Base-by-base conservation (phyloP, 1,140 invertebrate species). In the Cyclargus thomasi region DNA sequence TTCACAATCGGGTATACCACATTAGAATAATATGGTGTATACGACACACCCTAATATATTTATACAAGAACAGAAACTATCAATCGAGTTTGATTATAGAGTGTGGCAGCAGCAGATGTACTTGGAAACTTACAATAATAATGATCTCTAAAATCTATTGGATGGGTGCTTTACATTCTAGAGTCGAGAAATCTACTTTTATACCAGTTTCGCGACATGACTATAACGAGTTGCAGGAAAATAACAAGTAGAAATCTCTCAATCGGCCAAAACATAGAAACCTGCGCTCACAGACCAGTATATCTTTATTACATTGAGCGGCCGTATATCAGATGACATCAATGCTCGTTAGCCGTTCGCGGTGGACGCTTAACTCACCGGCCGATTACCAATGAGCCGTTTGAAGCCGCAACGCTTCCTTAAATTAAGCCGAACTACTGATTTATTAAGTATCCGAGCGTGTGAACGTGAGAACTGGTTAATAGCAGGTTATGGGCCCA, bases 171-270 rank as follows among this genome's bases (percentile, higher is more conserved):
- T 14, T 47, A 47, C 39, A 47, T 47, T 47, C 11, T 47, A 16
- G 39, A 47, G 11, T 47, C 39, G 39, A 47, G 39, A 47, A 47
- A 11, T 47, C 39, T 47, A 47, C 39, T 47, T 47, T 14, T 47
- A 47, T 47, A 47, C 39, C 39, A 47, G 39, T 47, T 47, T 47
- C 39, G 39, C 39, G 14, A 47, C 39, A 20, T 21, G 55, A 21
- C 17, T 21, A 59, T 59, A 59, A 59, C 55, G 20, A 59, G 55
- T 22, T 17, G 18, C 17, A 20, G 18, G 55, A 59, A 59, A 59
- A 59, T 59, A 59, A 55, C 53, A 55, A 59, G 55, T 20, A 59
- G 55, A 59, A 59, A 59, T 59, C 55, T 59, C 55, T 20, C 55
- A 59, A 59, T 59, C 55, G 55, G 10, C 18, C 20, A 21, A 59